A percentile compares a stretch with the other conserved stretches of the same genome.
Evolutionary conservation across 2,797 vertebrate species (phyloP).

Genomic region (Cyprinella venusta): DNA sequence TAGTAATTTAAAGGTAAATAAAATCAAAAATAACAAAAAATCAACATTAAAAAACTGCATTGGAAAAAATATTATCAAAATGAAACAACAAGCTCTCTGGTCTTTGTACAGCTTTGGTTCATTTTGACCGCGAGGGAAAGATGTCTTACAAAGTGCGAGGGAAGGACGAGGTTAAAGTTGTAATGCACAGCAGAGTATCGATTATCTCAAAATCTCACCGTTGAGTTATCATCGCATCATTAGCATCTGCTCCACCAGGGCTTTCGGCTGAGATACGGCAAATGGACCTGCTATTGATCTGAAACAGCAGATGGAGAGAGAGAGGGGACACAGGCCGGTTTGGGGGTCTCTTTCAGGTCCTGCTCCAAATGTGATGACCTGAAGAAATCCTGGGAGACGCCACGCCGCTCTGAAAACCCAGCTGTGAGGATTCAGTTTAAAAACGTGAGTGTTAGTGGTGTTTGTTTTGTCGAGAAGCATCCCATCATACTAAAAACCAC

Average conservation of each 20-base stretch:
- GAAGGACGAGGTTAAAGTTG: conserved; percentile 40
- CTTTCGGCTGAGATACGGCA: conserved; percentile 77
- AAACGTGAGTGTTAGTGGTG: neutral
- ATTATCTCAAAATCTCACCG: conserved; percentile 77
- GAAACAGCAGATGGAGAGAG: conserved; percentile 62
- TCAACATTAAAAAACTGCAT: no score
- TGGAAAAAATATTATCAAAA: no score
- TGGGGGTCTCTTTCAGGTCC: conserved; percentile 59
- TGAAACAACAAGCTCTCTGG: no score
- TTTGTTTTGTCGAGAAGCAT: neutral
- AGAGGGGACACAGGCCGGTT: conserved; percentile 36
- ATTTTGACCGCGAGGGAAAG: no score
- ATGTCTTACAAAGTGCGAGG: no score
- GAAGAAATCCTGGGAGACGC: conserved; percentile 45
- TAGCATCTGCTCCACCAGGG: conserved; percentile 78
- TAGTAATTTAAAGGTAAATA: no score
- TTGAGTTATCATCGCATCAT: conserved; percentile 82
- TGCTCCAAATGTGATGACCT: conserved; percentile 42
- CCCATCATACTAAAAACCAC: neutral
- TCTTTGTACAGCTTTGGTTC: no score
- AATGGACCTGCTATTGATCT: conserved; percentile 83
- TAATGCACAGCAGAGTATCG: conserved; percentile 74
- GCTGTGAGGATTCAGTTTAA: neutral
- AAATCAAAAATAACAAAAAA: no score
- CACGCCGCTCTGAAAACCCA: neutral